phyloP scores from a whole-genome alignment of 2,113 vertebrate genomes.

The Centropristis striata region DNA sequence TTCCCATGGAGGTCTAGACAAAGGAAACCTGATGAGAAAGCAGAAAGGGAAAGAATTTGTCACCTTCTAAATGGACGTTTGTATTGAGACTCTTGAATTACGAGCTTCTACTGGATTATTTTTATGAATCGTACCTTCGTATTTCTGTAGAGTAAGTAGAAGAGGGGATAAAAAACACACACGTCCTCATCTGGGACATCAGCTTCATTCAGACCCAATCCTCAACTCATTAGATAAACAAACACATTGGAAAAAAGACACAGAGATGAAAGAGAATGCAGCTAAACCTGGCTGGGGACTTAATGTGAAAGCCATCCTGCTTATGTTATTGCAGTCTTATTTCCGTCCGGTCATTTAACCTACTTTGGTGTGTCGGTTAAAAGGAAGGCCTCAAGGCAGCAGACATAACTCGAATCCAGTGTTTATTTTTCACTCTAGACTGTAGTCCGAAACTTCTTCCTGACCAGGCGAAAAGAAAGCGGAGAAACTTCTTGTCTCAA shows the following conservation, averaged over 20 bases:
- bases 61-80: background rate
- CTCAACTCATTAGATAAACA: slow-evolving; percentile 8
- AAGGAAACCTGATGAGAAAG: slow-evolving; percentile 48
- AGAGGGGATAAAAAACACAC: background rate
- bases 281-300: slow-evolving; percentile 5
- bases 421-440: slow-evolving; percentile 60
- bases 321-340: slow-evolving; percentile 45
- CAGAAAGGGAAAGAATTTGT: slow-evolving; percentile 15
- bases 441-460: slow-evolving; percentile 11
- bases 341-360: slow-evolving; percentile 40
- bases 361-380: slow-evolving; percentile 48
- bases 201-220: background rate
- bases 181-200: background rate
- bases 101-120: background rate
- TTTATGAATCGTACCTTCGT: slow-evolving; percentile 2
- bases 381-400: slow-evolving; percentile 57
- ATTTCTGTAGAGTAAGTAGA: background rate
- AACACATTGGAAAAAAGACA: slow-evolving; percentile 12
- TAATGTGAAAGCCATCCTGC: slow-evolving; percentile 63
- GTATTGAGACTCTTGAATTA: slow-evolving; percentile 1
- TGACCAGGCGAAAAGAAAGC: slow-evolving; percentile 28
- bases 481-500: slow-evolving; percentile 35
- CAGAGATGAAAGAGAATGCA: background rate
- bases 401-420: slow-evolving; percentile 43
- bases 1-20: slow-evolving; percentile 51